A percentile compares a stretch with the other conserved stretches of the same genome.
Evolutionary conservation across 2,113 vertebrate genomes (phyloP).

Genomic region (Melanotaenia duboulayi): DNA sequence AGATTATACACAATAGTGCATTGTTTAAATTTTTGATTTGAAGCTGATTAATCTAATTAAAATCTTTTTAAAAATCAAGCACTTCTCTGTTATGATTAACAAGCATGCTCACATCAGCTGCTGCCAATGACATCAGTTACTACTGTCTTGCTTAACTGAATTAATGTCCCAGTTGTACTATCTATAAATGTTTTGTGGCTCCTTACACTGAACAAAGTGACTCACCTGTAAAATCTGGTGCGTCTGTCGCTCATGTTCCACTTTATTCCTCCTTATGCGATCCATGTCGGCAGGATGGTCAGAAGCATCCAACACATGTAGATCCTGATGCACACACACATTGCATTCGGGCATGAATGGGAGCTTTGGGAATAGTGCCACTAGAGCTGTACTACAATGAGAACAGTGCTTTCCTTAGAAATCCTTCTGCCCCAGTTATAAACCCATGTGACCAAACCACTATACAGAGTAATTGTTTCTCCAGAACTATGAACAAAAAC

Average conservation of each 20-base stretch:
- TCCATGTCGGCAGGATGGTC: constrained; percentile 78
- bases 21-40: not conserved
- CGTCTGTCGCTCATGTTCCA: constrained; percentile 71
- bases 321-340: constrained; percentile 71
- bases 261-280: constrained; percentile 62
- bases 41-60: constrained; percentile 8
- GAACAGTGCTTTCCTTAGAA: constrained; percentile 78
- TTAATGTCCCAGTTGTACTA: not conserved
- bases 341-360: constrained; percentile 48
- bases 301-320: constrained; percentile 69
- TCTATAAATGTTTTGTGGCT: not conserved
- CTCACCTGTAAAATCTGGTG: constrained; percentile 84
- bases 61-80: too few relatives aligned
- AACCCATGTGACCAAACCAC: constrained; percentile 72
- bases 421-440: constrained; percentile 73
- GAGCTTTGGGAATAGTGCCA: constrained; percentile 69
- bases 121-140: not conserved
- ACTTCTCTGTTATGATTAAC: not conserved
- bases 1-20: not conserved
- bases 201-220: constrained; percentile 4
- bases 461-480: constrained; percentile 72
- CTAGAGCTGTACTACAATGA: constrained; percentile 76
- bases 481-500: constrained; percentile 37
- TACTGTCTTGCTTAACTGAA: not conserved
- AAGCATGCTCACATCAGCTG: not conserved